A percentile compares a stretch with the other conserved stretches of the same genome.
phyloP scores from a whole-genome alignment of 2,888 invertebrate genomes.

The Tenthredo distinguenda region DNA sequence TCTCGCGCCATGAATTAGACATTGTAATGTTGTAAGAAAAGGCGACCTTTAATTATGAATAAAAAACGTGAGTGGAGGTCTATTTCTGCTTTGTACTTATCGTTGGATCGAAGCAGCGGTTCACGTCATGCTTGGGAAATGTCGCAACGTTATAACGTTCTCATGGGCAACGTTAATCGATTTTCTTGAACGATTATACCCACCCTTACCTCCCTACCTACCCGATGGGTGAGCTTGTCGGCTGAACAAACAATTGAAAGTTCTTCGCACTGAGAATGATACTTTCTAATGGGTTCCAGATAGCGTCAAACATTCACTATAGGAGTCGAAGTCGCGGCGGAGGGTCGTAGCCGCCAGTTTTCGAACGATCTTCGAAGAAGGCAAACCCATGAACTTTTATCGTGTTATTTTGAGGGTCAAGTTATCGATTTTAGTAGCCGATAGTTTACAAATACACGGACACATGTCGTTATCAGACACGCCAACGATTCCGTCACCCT shows the following conservation, averaged over 20 bases:
- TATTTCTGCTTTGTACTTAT: not conserved
- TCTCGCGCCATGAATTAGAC: not conserved
- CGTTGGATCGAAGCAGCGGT: constrained; percentile 18
- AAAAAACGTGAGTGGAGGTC: not conserved
- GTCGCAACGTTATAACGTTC: constrained; percentile 28
- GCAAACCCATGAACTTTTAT: constrained; percentile 45
- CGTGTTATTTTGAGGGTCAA: constrained; percentile 44
- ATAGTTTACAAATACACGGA: constrained; percentile 23
- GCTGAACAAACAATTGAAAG: constrained; percentile 41
- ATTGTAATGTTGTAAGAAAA: not conserved
- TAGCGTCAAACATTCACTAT: not conserved
- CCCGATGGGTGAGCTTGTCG: constrained; percentile 1
- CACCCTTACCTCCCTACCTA: not conserved
- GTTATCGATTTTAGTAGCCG: constrained; percentile 35
- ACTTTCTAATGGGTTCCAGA: constrained; percentile 32
- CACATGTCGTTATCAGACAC: constrained; percentile 33
- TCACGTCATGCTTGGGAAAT: constrained; percentile 7
- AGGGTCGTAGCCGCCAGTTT: constrained; percentile 24
- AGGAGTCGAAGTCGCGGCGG: not conserved
- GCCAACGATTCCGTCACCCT: constrained; percentile 25
- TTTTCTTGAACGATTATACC: constrained; percentile 22
- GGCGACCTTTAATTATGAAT: not conserved
- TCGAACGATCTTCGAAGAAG: constrained; percentile 17
- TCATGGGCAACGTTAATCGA: constrained; percentile 18
- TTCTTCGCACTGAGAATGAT: constrained; percentile 26